Conservation (phyloP, 1,140 invertebrate species). For the Ptiloglossa arizonensis region DNA sequence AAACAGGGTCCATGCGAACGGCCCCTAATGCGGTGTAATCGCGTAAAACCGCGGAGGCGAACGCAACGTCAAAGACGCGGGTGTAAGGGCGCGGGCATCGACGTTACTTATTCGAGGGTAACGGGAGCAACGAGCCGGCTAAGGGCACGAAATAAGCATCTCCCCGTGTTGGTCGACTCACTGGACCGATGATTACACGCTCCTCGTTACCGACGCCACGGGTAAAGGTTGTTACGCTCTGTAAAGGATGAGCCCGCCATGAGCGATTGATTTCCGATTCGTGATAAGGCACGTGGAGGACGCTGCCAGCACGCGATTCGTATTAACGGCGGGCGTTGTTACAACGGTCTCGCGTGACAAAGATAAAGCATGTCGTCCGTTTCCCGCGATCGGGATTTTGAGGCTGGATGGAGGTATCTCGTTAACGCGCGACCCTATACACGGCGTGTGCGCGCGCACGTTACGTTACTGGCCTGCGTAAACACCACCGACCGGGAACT, state of each 20-base stretch:
- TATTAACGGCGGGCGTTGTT: conserved; percentile 12
- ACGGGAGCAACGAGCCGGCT: conserved; percentile 17
- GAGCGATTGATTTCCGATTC: conserved; percentile 47
- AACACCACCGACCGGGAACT: no score
- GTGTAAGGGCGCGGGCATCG: neutral
- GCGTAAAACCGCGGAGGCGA: conserved; percentile 38
- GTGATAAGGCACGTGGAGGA: conserved; percentile 33
- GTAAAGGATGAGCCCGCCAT: conserved; percentile 16
- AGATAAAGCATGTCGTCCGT: conserved; percentile 28
- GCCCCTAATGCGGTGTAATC: conserved; percentile 47
- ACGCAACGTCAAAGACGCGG: conserved; percentile 33
- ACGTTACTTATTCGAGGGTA: neutral
- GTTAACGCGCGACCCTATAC: conserved; percentile 23
- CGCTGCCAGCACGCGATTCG: neutral
- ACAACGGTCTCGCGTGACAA: conserved; percentile 26
- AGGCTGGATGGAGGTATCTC: neutral
- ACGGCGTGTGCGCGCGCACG: no score
- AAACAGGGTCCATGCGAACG: conserved; percentile 25
- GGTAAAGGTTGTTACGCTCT: conserved; percentile 22
- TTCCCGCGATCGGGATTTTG: neutral
- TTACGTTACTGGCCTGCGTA: no score
- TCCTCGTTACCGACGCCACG: conserved; percentile 6
- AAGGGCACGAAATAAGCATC: conserved; percentile 36
- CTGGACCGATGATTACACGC: conserved; percentile 21
- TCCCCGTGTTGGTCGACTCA: neutral